Percentiles rank a stretch among this genome's conserved stretches.
Conservation (phyloP, 23 tunicate species). For the Ascidia mentula region DNA sequence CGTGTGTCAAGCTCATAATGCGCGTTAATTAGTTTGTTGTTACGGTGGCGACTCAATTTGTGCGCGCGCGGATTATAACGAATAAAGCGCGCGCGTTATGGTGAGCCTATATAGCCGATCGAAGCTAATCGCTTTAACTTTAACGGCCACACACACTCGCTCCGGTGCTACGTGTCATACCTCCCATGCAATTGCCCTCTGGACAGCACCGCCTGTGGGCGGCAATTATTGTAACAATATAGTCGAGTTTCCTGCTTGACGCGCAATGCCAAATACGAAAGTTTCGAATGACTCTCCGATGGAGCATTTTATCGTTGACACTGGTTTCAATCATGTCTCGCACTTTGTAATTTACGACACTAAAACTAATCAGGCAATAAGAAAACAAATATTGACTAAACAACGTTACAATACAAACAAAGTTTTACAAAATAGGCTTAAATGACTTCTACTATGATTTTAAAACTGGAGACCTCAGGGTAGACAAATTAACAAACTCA, state of each 20-base stretch:
- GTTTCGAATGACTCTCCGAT: no score
- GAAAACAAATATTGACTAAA: no score
- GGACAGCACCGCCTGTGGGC: not conserved
- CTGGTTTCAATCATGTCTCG: not conserved
- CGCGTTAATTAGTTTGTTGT: constrained; percentile 9
- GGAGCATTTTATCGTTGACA: no score
- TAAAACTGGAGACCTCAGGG: no score
- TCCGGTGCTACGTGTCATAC: not conserved
- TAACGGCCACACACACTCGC: not conserved
- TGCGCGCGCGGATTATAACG: constrained; percentile 1
- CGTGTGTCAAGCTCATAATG: no score
- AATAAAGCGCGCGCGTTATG: not conserved
- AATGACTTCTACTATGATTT: no score
- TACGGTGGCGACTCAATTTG: constrained; percentile 6
- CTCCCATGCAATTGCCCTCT: not conserved
- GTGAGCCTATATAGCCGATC: not conserved
- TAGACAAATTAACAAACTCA: no score
- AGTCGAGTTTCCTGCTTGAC: no score
- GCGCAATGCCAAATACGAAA: no score
- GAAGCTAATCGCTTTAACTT: not conserved
- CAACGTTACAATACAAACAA: no score
- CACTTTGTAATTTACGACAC: not conserved
- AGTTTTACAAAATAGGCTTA: no score
- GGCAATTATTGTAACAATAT: constrained; percentile 5
- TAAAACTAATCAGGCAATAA: no score